A percentile compares a stretch with the other conserved stretches of the same genome.
Conservation (phyloP, 2,888 invertebrate species). For the Epinotia demarniana region DNA sequence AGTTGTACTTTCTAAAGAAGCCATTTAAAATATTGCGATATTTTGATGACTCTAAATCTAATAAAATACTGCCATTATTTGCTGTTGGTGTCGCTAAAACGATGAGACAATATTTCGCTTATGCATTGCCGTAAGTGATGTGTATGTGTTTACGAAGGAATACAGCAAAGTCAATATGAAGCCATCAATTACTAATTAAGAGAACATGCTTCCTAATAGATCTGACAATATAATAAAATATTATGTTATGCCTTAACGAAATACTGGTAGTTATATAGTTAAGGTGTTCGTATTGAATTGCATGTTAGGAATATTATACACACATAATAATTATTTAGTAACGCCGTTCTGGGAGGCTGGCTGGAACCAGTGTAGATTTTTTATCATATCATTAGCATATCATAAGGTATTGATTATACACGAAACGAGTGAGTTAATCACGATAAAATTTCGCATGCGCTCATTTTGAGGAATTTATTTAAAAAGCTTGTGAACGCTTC, state of each 20-base stretch:
- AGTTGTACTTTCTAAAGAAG: neutral
- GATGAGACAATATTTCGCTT: constrained; percentile 32
- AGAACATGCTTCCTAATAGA: constrained; percentile 83
- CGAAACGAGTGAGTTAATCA: constrained; percentile 61
- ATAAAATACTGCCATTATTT: constrained; percentile 10
- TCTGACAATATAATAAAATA: constrained; percentile 79
- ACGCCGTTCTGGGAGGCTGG: constrained; percentile 66
- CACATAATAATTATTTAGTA: constrained; percentile 61
- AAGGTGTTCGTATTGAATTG: constrained; percentile 70
- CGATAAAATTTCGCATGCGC: constrained; percentile 55
- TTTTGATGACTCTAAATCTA: constrained; percentile 4
- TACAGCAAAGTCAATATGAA: constrained; percentile 67
- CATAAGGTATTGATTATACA: constrained; percentile 66
- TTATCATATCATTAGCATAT: constrained; percentile 84
- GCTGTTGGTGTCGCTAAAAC: constrained; percentile 18
- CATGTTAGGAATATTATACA: constrained; percentile 70
- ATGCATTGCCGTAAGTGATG: constrained; percentile 28
- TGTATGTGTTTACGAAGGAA: constrained; percentile 50
- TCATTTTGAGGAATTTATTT: constrained; percentile 28
- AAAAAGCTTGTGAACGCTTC: constrained; percentile 21
- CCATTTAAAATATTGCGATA: neutral
- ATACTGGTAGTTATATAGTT: constrained; percentile 78
- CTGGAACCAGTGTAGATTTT: constrained; percentile 80
- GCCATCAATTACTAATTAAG: constrained; percentile 80
- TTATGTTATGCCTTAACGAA: constrained; percentile 81